Evolutionary conservation across 1,140 invertebrate genomes (phyloP), one percentile per base, ranked within the genome.

Genomic region (Paramacrobiotus metropolitanus): DNA sequence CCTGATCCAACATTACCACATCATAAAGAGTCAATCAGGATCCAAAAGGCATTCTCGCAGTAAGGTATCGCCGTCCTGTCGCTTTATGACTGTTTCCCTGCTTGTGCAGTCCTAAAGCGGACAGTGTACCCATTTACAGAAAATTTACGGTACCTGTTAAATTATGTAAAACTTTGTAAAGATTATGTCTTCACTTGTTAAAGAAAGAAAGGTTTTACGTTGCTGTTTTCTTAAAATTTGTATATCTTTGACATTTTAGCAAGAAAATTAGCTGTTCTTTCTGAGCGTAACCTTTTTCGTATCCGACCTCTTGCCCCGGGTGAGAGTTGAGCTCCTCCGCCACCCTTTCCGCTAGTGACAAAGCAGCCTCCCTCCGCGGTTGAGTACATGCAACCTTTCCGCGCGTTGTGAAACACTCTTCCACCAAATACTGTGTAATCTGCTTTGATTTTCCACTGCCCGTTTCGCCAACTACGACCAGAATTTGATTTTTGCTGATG

Each of bases 1-100:
- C 95, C 78, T 99, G 95, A 72, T 99, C 94, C 70, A 99, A 94
- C 63, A 99, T 98, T 82, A 99, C 87, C 0, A 96, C 92, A 77
- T 86, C 82, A 72, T 95, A 96, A 1, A 83, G 83, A 44, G 81
- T 83, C 29, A 99, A 75, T 77, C 96, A 91, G 1, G 93, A 93
- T 74, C 98, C 94, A 62, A 86, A 1, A 99, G 77, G 74, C 97
- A 98, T 76, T 99, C 95, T 69, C 94, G 77, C 59, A 98, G 83
- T 48, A 99, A 72, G 68, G 95, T 98, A 70, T 95, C 95, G 76
- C 99, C 95, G 44, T 94, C 99, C 93, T 98, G 97, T 68, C 99
- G 99, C 75, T 98, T 98, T n/a, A 99, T 82, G 2, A 81, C 68
- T 24, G 81, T 81, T 60, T 80, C 72, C 67, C 83, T 81, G 24